These are phyloP conservation scores for Cremastinae sp. DNA, from an alignment of 2,888 invertebrate species.

Conservation along the genomic window DNA sequence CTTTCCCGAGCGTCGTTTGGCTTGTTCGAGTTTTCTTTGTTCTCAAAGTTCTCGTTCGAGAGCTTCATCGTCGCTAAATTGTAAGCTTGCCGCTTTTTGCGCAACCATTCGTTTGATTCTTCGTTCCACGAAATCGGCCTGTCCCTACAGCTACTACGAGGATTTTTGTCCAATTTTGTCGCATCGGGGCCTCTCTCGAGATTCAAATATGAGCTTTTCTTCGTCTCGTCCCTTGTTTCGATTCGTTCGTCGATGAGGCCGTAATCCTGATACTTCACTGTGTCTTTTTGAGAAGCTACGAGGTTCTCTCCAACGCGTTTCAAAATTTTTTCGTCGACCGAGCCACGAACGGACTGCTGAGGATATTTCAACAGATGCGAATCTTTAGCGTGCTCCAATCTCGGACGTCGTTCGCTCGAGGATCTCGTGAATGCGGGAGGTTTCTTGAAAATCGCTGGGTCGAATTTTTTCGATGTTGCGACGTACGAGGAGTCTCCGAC, in stretches of 20 bases:
- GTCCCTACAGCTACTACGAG: constrained; percentile 58
- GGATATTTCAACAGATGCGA: constrained; percentile 7
- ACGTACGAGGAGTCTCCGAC: constrained; percentile 82
- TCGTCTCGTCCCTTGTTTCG: constrained; percentile 5
- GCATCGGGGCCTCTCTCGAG: constrained; percentile 60
- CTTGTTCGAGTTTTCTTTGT: constrained; percentile 71
- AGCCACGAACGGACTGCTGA: constrained; percentile 8
- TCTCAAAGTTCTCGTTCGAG: constrained; percentile 60
- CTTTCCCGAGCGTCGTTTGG: constrained; percentile 47
- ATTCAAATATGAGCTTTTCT: constrained; percentile 68
- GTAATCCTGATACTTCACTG: constrained; percentile 74
- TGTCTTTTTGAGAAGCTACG: constrained; percentile 67
- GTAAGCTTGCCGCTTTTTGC: constrained; percentile 74
- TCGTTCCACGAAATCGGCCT: constrained; percentile 76
- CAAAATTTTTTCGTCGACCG: constrained; percentile 67
- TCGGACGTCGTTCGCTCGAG: constrained; percentile 69
- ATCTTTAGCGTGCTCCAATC: constrained; percentile 22
- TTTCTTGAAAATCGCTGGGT: constrained; percentile 73
- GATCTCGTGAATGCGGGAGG: constrained; percentile 74
- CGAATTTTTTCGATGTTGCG: constrained; percentile 82
- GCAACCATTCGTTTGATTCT: constrained; percentile 74
- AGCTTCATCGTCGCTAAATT: constrained; percentile 70
- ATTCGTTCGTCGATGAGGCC: constrained; percentile 71
- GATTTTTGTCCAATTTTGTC: constrained; percentile 7
- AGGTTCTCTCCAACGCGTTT: constrained; percentile 74